A percentile compares a stretch with the other conserved stretches of the same genome.
Conservation (phyloP, 2,888 invertebrate species). For the Penaeus monodon region DNA sequence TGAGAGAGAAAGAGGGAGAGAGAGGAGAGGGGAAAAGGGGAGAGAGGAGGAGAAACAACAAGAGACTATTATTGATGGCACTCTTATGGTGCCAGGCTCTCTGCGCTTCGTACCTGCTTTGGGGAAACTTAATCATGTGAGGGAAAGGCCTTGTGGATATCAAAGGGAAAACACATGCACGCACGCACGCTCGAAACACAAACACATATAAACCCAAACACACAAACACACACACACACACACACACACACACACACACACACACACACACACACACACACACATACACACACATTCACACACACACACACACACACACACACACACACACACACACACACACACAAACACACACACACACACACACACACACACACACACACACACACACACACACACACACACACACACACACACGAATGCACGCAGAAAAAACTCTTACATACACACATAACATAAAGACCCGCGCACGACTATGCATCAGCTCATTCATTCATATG, state of each 20-base stretch:
- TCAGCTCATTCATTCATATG: too few relatives aligned
- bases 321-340: neutral
- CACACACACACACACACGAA: neutral
- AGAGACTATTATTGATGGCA: too few relatives aligned
- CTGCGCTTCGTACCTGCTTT: too few relatives aligned
- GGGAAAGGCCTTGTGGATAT: too few relatives aligned
- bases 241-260: conserved; percentile 1
- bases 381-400: neutral
- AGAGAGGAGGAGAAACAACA: too few relatives aligned
- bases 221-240: conserved; percentile 25
- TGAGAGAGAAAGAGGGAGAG: too few relatives aligned
- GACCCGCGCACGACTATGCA: too few relatives aligned
- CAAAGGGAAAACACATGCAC: neutral
- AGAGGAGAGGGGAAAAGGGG: too few relatives aligned
- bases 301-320: neutral
- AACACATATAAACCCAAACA: neutral
- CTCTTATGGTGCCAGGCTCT: too few relatives aligned
- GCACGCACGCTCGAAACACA: neutral
- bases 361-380: conserved; percentile 28
- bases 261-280: neutral
- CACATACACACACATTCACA: neutral
- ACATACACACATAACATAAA: too few relatives aligned
- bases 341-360: neutral
- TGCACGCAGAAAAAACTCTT: too few relatives aligned
- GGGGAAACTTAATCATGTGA: neutral